These are phyloP conservation scores for Pseudomyrmex pallidus DNA, from an alignment of 1,140 invertebrate genomes.

Conservation along the genomic window DNA sequence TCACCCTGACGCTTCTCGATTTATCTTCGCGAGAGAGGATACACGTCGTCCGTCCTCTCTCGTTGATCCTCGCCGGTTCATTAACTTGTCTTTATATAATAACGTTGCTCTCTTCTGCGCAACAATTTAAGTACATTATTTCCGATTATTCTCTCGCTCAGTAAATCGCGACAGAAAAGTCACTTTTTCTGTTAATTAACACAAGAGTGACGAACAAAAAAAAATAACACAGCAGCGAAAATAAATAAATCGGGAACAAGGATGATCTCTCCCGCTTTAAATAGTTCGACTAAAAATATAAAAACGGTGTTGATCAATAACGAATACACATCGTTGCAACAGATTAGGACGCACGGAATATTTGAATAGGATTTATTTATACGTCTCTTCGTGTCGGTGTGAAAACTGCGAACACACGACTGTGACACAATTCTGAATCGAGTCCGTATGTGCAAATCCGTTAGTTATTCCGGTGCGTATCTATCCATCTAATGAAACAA, in stretches of 20 bases:
- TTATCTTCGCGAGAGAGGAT: constrained; percentile 35
- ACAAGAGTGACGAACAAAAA: too few relatives aligned
- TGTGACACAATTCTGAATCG: neutral
- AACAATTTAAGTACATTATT: too few relatives aligned
- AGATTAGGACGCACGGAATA: neutral
- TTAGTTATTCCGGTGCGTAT: neutral
- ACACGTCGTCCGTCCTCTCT: neutral
- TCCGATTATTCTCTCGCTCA: neutral
- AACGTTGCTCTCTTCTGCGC: neutral
- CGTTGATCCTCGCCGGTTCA: constrained; percentile 18
- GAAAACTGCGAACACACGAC: neutral
- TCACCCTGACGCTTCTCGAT: constrained; percentile 30
- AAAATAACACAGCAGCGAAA: neutral
- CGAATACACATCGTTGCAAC: neutral
- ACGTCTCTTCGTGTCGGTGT: too few relatives aligned
- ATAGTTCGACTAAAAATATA: constrained; percentile 16
- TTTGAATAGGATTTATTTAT: constrained; percentile 13
- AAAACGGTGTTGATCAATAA: constrained; percentile 21
- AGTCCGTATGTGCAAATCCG: too few relatives aligned
- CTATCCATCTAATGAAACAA: neutral
- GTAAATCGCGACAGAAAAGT: constrained; percentile 6
- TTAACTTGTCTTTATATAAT: constrained; percentile 26
- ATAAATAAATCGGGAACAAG: constrained; percentile 24
- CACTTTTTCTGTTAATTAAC: neutral
- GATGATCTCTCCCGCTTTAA: constrained; percentile 15